A percentile compares a stretch with the other conserved stretches of the same genome.
phyloP scores from a whole-genome alignment of 2,888 invertebrate species.

The Cephalotes varians region DNA sequence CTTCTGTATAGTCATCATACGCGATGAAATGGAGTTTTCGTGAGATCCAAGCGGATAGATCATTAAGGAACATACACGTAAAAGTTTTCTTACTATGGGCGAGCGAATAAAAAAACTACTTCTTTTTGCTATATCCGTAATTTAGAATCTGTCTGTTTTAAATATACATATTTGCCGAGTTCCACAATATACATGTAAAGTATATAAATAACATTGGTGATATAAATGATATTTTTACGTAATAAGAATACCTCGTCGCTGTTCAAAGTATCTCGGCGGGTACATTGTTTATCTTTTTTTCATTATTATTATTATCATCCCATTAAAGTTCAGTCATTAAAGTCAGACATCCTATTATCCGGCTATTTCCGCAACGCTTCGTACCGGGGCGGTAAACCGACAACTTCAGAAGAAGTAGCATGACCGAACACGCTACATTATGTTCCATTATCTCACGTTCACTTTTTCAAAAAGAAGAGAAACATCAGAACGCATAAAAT shows the following conservation, averaged over 20 bases:
- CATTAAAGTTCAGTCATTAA: conserved; percentile 51
- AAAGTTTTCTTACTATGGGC: conserved; percentile 64
- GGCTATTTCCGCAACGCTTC: conserved; percentile 54
- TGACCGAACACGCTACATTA: conserved; percentile 71
- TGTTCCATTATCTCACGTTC: conserved; percentile 75
- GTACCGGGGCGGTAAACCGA: conserved; percentile 49
- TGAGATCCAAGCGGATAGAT: conserved; percentile 74
- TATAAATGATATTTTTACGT: not conserved
- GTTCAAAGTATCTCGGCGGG: not conserved
- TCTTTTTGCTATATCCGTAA: conserved; percentile 59
- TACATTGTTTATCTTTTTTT: conserved; percentile 1
- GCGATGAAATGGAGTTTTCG: conserved; percentile 71
- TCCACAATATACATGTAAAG: not conserved
- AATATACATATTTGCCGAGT: not conserved
- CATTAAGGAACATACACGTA: conserved; percentile 73
- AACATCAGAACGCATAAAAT: conserved; percentile 56
- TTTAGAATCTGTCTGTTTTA: not conserved
- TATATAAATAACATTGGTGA: not conserved
- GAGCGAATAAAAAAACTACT: conserved; percentile 55
- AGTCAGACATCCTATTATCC: conserved; percentile 42
- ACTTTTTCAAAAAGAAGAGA: conserved; percentile 68
- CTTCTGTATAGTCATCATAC: conserved; percentile 64
- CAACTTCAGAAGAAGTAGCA: conserved; percentile 63
- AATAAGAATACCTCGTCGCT: conserved; percentile 3
- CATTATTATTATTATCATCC: conserved; percentile 41